Percentiles rank a stretch among this genome's conserved stretches.
Conservation (phyloP, 2,113 vertebrate genomes). For the Mandrillus leucophaeus region DNA sequence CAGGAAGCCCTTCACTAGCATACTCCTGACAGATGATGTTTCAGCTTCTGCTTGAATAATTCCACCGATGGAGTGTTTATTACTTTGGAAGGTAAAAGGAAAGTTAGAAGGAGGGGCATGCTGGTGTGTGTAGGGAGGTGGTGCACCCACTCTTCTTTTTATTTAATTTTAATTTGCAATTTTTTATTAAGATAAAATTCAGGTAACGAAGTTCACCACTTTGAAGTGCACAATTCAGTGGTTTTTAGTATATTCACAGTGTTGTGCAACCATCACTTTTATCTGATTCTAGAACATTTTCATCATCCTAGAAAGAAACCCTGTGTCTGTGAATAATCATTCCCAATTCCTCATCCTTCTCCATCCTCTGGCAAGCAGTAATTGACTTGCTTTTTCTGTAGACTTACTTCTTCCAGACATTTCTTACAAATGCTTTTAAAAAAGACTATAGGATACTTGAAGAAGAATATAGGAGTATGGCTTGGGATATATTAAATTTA, state of each 20-base stretch:
- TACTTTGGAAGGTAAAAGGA: constrained; percentile 37
- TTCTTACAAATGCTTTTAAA: neutral
- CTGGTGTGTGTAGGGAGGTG: neutral
- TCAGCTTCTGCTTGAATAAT: constrained; percentile 47
- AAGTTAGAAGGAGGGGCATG: neutral
- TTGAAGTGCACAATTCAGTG: neutral
- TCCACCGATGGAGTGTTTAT: neutral
- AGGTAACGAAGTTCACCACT: constrained; percentile 1
- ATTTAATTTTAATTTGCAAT: constrained; percentile 6
- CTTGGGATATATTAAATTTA: neutral
- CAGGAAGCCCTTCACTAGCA: neutral
- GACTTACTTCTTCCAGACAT: constrained; percentile 20
- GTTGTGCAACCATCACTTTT: neutral
- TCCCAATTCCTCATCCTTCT: neutral
- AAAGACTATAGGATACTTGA: neutral
- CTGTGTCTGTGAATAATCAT: constrained; percentile 1
- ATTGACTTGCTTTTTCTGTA: constrained; percentile 32
- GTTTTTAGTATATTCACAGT: neutral
- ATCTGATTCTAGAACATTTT: constrained; percentile 51
- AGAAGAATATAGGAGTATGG: neutral
- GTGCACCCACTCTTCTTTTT: neutral
- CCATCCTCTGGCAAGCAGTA: neutral
- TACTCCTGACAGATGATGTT: constrained; percentile 52
- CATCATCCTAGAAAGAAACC: neutral
- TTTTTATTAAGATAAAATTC: constrained; percentile 15